Base-by-base conservation (phyloP, 2,888 invertebrate species). In the Ptycholaimellus sp. region DNA sequence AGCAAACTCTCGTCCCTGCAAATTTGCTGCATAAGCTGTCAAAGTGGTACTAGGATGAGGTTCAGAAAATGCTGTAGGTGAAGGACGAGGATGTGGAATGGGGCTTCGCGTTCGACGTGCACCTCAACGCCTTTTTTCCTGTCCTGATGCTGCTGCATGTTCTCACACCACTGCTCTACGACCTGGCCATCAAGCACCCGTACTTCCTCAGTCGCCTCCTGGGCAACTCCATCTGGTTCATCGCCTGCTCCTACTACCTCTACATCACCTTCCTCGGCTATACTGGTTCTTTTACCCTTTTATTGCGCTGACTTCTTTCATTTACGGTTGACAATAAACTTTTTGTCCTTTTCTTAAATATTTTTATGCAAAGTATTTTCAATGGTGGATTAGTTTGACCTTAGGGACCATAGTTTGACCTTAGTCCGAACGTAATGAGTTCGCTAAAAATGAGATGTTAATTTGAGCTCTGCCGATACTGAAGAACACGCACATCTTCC, bases 51-150 rank as follows among this genome's bases (percentile, higher is more conserved):
- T n/a, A n/a, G n/a, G n/a, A n/a, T n/a, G n/a, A n/a, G n/a, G n/a
- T n/a, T n/a, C n/a, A n/a, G n/a, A n/a, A n/a, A n/a, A n/a, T n/a
- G n/a, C n/a, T n/a, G n/a, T n/a, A n/a, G n/a, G 47, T 50, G 29
- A 43, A 69, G 58, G 70, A 71, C 29, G 72, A 73, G 52, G 81
- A 90, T 59, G 69, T 70, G n/a, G 93, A 96, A 62, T 96, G 93
- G 93, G 93, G 81, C 4, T 96, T 85, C 63, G 76, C 83, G 16
- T 96, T 96, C 62, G 93, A 96, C 61, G 82, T 96, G 4, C 93
- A 96, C 65, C 70, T 96, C 50, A 96, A 96, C 65, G 93, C 93
- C 3, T 83, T 87, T 63, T 90, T 90, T 62, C 93, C 93, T n/a
- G 74, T 87, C 2, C 68, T 93, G 14, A 75, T 85, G 45, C 70